Conservation (phyloP, 1,140 invertebrate genomes). For the Archivesica marissinica region DNA sequence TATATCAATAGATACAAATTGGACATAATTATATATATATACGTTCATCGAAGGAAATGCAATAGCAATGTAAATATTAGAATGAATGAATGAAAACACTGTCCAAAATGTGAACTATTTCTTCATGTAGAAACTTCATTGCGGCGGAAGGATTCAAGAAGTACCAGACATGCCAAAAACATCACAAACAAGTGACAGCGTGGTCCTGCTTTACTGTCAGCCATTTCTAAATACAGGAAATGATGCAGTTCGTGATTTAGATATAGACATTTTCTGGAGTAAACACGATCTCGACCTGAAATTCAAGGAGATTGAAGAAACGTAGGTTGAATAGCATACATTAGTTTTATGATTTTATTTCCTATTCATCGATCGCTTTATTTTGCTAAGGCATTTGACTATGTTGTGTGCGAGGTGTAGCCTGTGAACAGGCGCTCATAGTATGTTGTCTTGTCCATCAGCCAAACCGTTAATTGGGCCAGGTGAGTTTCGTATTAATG, state of each 20-base stretch:
- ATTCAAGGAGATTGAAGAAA: slow-evolving; percentile 75
- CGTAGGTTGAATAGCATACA: slow-evolving; percentile 62
- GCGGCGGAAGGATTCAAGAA: slow-evolving; percentile 65
- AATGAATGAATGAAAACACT: too few relatives aligned
- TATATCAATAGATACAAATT: too few relatives aligned
- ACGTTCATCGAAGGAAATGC: too few relatives aligned
- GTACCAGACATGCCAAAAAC: slow-evolving; percentile 58
- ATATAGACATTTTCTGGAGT: slow-evolving; percentile 77
- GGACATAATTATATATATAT: too few relatives aligned
- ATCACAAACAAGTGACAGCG: slow-evolving; percentile 53
- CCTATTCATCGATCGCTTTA: not conserved
- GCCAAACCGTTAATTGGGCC: too few relatives aligned
- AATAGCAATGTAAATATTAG: too few relatives aligned
- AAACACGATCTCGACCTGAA: slow-evolving; percentile 77
- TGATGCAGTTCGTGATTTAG: slow-evolving; percentile 66
- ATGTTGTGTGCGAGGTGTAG: too few relatives aligned
- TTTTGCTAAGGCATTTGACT: too few relatives aligned
- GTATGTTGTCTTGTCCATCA: too few relatives aligned
- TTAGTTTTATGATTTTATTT: slow-evolving; percentile 13
- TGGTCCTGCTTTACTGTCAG: slow-evolving; percentile 72
- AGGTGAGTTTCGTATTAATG: too few relatives aligned
- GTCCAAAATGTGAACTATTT: too few relatives aligned
- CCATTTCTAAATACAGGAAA: slow-evolving; percentile 73
- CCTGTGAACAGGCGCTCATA: too few relatives aligned
- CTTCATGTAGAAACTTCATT: slow-evolving; percentile 77